Conservation (phyloP, 1,140 invertebrate species). For the Uloborus diversus region DNA sequence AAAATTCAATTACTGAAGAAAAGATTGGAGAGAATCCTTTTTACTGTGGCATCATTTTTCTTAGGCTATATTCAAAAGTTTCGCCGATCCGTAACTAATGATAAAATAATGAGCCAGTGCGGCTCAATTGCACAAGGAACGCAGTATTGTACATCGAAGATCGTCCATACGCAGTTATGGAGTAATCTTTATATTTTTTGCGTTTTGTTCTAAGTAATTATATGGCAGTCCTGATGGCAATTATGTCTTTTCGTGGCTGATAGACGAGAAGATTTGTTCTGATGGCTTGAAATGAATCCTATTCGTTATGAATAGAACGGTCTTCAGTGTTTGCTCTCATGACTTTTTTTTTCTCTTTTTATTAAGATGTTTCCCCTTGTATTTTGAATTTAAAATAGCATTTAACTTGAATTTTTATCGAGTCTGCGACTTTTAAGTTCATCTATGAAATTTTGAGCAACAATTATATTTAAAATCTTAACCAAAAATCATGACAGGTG, state of each 20-base stretch:
- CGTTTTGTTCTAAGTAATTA: constrained; percentile 3
- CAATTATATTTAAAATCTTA: too few species aligned
- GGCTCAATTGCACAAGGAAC: constrained; percentile 19
- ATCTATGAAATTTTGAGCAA: too few species aligned
- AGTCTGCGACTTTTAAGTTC: too few species aligned
- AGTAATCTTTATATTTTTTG: constrained; percentile 31
- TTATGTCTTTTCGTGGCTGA: constrained; percentile 32
- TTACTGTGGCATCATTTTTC: constrained; percentile 37
- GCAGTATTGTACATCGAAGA: constrained; percentile 12
- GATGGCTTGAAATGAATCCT: background rate
- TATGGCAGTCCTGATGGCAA: constrained; percentile 35
- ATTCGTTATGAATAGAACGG: background rate
- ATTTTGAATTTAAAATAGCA: too few species aligned
- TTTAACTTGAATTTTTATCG: too few species aligned
- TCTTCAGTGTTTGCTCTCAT: background rate
- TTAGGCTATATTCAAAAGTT: constrained; percentile 33
- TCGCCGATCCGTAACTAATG: constrained; percentile 43
- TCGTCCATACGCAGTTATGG: constrained; percentile 15
- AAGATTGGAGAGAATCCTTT: constrained; percentile 5
- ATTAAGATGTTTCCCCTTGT: too few species aligned
- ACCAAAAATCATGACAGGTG: too few species aligned
- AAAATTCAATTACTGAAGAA: constrained; percentile 44
- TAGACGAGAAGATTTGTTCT: constrained; percentile 36
- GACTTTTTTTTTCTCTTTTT: too few species aligned
- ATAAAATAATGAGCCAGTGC: constrained; percentile 45